Percentiles rank a stretch among this genome's conserved stretches.
Conservation (phyloP, 2,888 invertebrate species). For the Drosophila borborema region DNA sequence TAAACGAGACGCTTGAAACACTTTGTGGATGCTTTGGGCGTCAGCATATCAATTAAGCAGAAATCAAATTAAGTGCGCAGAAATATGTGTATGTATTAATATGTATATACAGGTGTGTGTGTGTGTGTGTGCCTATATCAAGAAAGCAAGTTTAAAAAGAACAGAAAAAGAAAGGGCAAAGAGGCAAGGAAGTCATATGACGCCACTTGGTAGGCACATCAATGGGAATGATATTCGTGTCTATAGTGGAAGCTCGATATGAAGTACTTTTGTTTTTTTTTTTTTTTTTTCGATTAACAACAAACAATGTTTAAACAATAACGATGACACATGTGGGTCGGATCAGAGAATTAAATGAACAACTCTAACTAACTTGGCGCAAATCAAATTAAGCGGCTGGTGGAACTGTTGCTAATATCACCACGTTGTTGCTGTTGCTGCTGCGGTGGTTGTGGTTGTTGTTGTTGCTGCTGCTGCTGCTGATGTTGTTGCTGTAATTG, state of each 20-base stretch:
- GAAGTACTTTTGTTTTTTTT: constrained; percentile 17
- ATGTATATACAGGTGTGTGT: constrained; percentile 36
- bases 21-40: constrained; percentile 34
- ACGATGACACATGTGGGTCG: constrained; percentile 43
- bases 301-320: constrained; percentile 32
- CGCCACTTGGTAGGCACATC: constrained; percentile 25
- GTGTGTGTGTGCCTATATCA: constrained; percentile 32
- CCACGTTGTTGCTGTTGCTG: constrained; percentile 82
- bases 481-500: constrained; percentile 53
- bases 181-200: constrained; percentile 22
- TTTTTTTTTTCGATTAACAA: constrained; percentile 29
- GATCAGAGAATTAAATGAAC: constrained; percentile 62
- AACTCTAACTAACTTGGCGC: constrained; percentile 83
- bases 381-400: constrained; percentile 84
- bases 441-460: constrained; percentile 59
- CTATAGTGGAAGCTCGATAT: constrained; percentile 17
- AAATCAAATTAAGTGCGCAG: constrained; percentile 38
- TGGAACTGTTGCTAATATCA: constrained; percentile 81
- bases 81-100: constrained; percentile 25
- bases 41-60: constrained; percentile 56
- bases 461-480: constrained; percentile 43
- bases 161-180: constrained; percentile 19
- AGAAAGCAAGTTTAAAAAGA: constrained; percentile 37
- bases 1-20: constrained; percentile 11
- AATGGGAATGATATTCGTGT: constrained; percentile 21